phyloP scores from a whole-genome alignment of 2,888 invertebrate species.

The Machimus atricapillus region DNA sequence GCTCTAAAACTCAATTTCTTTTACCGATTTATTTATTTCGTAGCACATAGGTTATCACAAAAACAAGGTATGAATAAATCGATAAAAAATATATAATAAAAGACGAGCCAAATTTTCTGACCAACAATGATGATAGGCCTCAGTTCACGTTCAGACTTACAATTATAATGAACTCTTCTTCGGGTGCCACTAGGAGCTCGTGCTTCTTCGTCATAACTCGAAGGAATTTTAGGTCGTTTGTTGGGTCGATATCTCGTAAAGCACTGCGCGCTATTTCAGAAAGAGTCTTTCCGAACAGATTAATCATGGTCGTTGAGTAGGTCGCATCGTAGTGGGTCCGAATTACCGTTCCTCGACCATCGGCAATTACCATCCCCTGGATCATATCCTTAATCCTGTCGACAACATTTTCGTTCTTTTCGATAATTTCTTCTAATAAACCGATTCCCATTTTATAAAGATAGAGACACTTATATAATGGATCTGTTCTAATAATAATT shows the following conservation, averaged over 20 bases:
- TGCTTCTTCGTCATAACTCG: slow-evolving; percentile 57
- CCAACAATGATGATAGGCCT: background rate
- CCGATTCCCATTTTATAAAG: background rate
- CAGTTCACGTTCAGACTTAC: slow-evolving; percentile 47
- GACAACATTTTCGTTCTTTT: slow-evolving; percentile 51
- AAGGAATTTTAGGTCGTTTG: slow-evolving; percentile 56
- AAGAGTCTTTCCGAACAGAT: slow-evolving; percentile 30
- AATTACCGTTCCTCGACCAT: slow-evolving; percentile 53
- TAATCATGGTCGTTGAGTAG: slow-evolving; percentile 54
- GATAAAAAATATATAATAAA: background rate
- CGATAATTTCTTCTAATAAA: slow-evolving; percentile 54
- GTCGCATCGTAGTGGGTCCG: slow-evolving; percentile 57
- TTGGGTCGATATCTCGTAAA: slow-evolving; percentile 56
- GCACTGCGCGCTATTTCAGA: slow-evolving; percentile 49
- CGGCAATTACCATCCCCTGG: slow-evolving; percentile 54
- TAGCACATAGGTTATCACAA: background rate
- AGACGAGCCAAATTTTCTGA: background rate
- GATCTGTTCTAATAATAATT: background rate
- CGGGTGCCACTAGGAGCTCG: slow-evolving; percentile 57
- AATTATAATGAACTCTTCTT: slow-evolving; percentile 57
- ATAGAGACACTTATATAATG: background rate
- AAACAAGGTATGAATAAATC: background rate
- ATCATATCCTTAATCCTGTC: slow-evolving; percentile 54
- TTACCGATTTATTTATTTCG: background rate
- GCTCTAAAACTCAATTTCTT: background rate